phyloP scores from a whole-genome alignment of 2,113 vertebrate genomes.

The human (Homo sapiens) region GRCh38 chr4:99792001-99792500 shows the following conservation, averaged over 20 bases:
- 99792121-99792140: neutral
- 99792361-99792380: no score
- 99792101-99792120: neutral
- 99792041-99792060: neutral
- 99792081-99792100: neutral
- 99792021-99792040: neutral
- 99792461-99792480: neutral
- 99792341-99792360: neutral
- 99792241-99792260: neutral
- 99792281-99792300: neutral
- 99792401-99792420: neutral
- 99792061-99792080: neutral
- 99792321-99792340: fast-evolving
- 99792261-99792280: neutral
- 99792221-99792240: neutral
- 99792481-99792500: neutral
- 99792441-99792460: neutral
- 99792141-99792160: neutral
- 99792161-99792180: neutral
- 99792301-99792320: neutral
- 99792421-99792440: neutral
- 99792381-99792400: no score
- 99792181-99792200: neutral
- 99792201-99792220: neutral
- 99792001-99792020: neutral